Conservation (phyloP, 1,140 invertebrate species). For the Apis dorsata region DNA sequence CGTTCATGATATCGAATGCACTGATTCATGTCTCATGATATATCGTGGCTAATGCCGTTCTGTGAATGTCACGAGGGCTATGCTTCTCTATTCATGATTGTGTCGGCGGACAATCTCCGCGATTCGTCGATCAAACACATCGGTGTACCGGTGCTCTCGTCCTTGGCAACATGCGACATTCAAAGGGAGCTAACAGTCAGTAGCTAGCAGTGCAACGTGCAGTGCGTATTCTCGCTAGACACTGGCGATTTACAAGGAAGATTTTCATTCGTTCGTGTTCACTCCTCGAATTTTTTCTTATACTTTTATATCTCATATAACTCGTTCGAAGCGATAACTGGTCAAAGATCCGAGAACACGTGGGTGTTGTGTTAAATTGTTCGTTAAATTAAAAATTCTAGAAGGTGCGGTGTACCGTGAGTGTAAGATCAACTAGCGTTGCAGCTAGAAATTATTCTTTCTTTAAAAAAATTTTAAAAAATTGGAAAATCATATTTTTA, state of each 20-base stretch:
- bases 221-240: conserved; percentile 59
- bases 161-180: conserved; percentile 65
- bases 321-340: not conserved
- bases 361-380: not conserved
- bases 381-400: not conserved
- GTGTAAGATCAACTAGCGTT: not conserved
- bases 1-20: conserved; percentile 67
- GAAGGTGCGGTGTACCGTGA: too few species aligned
- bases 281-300: not conserved
- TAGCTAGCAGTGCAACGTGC: conserved; percentile 61
- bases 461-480: not conserved
- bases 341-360: not conserved
- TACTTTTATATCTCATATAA: too few species aligned
- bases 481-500: too few species aligned
- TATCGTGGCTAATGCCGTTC: conserved; percentile 56
- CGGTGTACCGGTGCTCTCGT: conserved; percentile 62
- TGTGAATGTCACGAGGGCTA: conserved; percentile 60
- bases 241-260: conserved; percentile 55
- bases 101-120: conserved; percentile 24
- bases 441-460: not conserved
- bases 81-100: conserved; percentile 42
- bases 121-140: conserved; percentile 35
- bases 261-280: conserved; percentile 24
- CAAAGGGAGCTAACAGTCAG: conserved; percentile 55
- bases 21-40: conserved; percentile 65